These are phyloP conservation scores for Falco columbarius DNA, from an alignment of 2,797 vertebrate genomes.

Conservation along the genomic window DNA sequence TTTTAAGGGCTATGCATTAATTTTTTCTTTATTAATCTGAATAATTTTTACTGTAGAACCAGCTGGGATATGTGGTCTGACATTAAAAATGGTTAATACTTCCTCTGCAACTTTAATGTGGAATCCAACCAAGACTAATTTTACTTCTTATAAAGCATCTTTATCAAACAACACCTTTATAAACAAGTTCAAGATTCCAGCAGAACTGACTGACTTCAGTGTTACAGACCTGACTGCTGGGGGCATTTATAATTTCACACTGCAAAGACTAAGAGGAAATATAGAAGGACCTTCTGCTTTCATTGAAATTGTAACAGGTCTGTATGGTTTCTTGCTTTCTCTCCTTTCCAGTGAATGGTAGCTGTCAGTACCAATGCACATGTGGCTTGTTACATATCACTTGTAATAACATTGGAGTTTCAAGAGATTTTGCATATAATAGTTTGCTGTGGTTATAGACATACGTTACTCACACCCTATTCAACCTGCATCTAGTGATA, in stretches of 20 bases:
- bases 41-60: conserved; percentile 74
- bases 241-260: conserved; percentile 83
- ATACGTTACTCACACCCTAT: background rate
- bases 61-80: conserved; percentile 80
- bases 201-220: conserved; percentile 68
- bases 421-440: background rate
- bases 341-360: background rate
- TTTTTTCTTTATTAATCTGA: background rate
- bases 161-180: conserved; percentile 69
- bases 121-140: conserved; percentile 78
- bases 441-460: background rate
- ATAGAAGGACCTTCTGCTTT: conserved; percentile 68
- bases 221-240: conserved; percentile 79
- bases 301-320: conserved; percentile 80
- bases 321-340: background rate
- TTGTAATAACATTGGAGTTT: background rate
- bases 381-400: background rate
- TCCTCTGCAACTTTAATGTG: conserved; percentile 81
- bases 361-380: background rate
- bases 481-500: background rate
- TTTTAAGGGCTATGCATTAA: background rate
- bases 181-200: conserved; percentile 71
- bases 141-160: conserved; percentile 84
- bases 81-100: conserved; percentile 74
- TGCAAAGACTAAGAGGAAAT: conserved; percentile 78